Evolutionary conservation across 2,797 vertebrate species (phyloP), one percentile per base, ranked within the genome.

Genomic region (Ciconia nigra): DNA sequence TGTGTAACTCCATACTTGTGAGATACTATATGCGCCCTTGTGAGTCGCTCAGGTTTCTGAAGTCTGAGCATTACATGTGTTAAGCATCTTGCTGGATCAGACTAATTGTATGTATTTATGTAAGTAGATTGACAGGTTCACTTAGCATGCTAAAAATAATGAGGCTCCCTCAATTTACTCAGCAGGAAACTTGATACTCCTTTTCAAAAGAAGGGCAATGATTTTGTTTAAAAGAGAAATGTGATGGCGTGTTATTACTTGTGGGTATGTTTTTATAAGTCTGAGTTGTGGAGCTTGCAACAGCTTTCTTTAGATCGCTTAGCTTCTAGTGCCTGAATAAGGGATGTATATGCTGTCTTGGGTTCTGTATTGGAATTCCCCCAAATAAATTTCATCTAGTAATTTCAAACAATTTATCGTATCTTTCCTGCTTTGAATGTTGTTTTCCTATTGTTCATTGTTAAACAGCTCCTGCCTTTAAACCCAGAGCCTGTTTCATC

Each of bases 71-170:
- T 90, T 94, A 67, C 90, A 54, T 25, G 58, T 83, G 90, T 89
- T 85, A 52, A 80, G 57, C 74, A 65, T 81, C 84, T 92, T 81
- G 82, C 79, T 79, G 89, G 90, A 87, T 93, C 92, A 86, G 41
- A 37, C 78, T 92, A 74, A 87, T 82, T 81, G 71, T 87, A 47
- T 63, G 24, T 70, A 44, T 94, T 95, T 90, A 24, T 87, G 37
- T 14, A 52, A 85, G 90, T 39, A 26, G 79, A 88, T 63, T 69
- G 90, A 72, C 89, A 70, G 82, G 58, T 61, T 93, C 82, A 49
- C 54, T 95, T 93, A 81, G 84, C 29, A 2, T 46, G 65, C 72
- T 96, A 79, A 92, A 96, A 96, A 93, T 95, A 85, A 87, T 54
- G 79, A 90, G 83, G 54, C 57, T 92, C n/a, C 76, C 58, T 89